These are phyloP conservation scores for Lasioglossum vierecki DNA, from an alignment of 2,888 invertebrate genomes.

Conservation along the genomic window DNA sequence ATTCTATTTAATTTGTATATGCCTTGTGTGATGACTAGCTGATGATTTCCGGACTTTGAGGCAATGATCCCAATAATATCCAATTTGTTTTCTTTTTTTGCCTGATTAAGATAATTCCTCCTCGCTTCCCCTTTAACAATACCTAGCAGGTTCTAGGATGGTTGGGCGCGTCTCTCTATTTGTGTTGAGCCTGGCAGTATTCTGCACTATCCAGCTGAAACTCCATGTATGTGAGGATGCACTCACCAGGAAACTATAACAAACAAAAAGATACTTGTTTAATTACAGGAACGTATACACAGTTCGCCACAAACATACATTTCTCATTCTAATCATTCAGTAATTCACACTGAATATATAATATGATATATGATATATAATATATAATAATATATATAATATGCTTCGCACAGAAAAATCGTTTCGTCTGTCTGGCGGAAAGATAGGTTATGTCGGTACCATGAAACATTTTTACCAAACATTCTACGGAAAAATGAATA, in stretches of 20 bases:
- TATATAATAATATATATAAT: too few species aligned
- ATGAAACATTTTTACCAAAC: neutral
- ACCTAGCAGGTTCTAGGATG: constrained; percentile 68
- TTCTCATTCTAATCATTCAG: neutral
- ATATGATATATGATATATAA: too few species aligned
- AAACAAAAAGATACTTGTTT: neutral
- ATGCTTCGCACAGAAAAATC: neutral
- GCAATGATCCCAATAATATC: constrained; percentile 69
- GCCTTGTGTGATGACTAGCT: constrained; percentile 80
- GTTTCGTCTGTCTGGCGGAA: neutral
- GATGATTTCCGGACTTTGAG: constrained; percentile 74
- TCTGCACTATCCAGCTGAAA: constrained; percentile 99
- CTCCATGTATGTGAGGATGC: constrained; percentile 98
- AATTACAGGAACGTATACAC: neutral
- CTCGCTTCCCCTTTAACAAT: constrained; percentile 56
- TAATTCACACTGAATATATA: neutral
- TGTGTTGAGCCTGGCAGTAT: constrained; percentile 99
- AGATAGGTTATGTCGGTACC: constrained; percentile 26
- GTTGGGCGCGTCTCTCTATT: constrained; percentile 87
- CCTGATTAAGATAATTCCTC: constrained; percentile 56
- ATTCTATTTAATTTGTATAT: constrained; percentile 80
- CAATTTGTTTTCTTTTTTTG: constrained; percentile 39
- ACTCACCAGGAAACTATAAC: constrained; percentile 93
- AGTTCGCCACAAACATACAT: neutral
- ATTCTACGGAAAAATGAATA: neutral